Conservation (phyloP, 1,140 invertebrate genomes). For the Ceratina calcarata region DNA sequence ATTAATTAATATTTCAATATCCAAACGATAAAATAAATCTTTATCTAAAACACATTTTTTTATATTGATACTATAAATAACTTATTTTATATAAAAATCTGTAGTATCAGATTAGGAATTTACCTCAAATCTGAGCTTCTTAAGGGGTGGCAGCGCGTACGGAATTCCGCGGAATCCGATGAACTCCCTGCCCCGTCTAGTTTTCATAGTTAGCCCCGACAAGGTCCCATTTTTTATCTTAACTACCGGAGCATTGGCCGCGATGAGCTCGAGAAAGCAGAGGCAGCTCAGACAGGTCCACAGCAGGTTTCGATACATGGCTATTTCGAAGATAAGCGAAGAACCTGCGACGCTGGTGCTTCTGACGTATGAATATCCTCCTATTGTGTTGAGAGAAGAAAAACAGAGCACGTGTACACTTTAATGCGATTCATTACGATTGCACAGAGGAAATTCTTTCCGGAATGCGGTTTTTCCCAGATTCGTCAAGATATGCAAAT, state of each 20-base stretch:
- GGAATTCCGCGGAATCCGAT: slow-evolving; percentile 82
- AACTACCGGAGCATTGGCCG: slow-evolving; percentile 44
- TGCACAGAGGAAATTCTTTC: not conserved
- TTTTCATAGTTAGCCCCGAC: slow-evolving; percentile 69
- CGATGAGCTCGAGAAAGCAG: not conserved
- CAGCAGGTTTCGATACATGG: not conserved
- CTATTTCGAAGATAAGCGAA: slow-evolving; percentile 3
- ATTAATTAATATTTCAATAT: too few relatives aligned
- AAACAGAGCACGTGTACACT: not conserved
- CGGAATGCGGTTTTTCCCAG: not conserved
- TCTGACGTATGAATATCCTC: not conserved
- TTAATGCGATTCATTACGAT: not conserved
- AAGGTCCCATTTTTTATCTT: slow-evolving; percentile 75
- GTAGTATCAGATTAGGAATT: slow-evolving; percentile 24
- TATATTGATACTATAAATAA: too few relatives aligned
- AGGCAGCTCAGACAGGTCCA: slow-evolving; percentile 5
- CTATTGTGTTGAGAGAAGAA: not conserved
- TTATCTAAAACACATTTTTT: too few relatives aligned
- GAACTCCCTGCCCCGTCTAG: slow-evolving; percentile 73
- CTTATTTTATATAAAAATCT: too few relatives aligned
- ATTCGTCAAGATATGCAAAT: too few relatives aligned
- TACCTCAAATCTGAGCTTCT: slow-evolving; percentile 81
- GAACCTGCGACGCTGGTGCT: not conserved
- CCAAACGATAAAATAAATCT: too few relatives aligned
- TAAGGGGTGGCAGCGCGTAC: slow-evolving; percentile 82